Percentiles rank a stretch among this genome's conserved stretches.
These are phyloP conservation scores for Coptodon rendalli DNA, from an alignment of 2,113 vertebrate genomes.

Conservation along the genomic window DNA sequence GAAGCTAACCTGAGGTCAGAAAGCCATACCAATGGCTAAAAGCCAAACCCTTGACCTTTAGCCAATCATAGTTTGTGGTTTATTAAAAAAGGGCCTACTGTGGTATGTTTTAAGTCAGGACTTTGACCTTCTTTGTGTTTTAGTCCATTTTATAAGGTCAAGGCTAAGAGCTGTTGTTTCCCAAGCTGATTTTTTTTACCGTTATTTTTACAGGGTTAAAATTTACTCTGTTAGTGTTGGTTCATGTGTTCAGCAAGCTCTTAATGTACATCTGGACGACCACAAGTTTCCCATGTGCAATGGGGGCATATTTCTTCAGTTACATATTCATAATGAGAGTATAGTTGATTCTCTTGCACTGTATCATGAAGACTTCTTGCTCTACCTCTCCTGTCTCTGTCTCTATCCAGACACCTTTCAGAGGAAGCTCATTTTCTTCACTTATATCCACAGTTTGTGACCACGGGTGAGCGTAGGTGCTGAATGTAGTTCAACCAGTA, in stretches of 20 bases:
- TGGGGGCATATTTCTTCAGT: neutral
- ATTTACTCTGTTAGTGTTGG: neutral
- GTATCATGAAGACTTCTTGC: neutral
- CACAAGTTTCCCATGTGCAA: rapidly evolving
- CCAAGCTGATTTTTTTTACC: rapidly evolving
- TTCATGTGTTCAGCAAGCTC: neutral
- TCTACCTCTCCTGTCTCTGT: neutral
- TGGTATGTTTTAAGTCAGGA: neutral
- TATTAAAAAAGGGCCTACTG: neutral
- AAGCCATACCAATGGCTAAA: neutral
- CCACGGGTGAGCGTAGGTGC: rapidly evolving
- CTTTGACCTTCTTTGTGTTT: neutral
- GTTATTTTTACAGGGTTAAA: neutral
- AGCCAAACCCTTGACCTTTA: neutral
- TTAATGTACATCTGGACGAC: rapidly evolving
- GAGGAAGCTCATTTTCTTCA: neutral
- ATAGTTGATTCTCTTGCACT: neutral
- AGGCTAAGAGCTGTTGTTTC: neutral
- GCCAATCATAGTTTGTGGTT: neutral
- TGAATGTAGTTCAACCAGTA: neutral
- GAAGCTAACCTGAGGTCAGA: neutral
- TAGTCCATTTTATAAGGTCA: neutral
- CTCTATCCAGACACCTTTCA: neutral
- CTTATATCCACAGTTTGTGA: neutral
- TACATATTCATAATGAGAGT: neutral